phyloP scores from a whole-genome alignment of 2,113 vertebrate genomes.

The Poeciliopsis prolifica region DNA sequence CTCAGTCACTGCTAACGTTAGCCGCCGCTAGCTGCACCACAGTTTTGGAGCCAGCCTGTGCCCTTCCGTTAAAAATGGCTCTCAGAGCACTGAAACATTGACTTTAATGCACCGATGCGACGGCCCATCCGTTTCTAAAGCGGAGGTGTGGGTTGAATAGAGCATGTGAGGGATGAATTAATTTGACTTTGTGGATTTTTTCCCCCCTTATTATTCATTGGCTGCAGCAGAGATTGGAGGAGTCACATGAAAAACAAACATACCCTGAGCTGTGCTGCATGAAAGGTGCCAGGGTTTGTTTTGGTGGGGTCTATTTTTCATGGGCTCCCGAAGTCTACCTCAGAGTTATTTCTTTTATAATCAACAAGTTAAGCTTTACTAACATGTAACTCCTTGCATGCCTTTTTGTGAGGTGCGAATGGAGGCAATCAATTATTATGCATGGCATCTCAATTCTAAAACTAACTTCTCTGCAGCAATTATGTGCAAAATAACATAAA shows the following conservation, averaged over 20 bases:
- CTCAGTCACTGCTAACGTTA: constrained; percentile 40
- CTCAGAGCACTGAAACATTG: constrained; percentile 36
- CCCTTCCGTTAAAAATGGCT: constrained; percentile 38
- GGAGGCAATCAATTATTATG: constrained; percentile 20
- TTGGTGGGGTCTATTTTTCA: constrained; percentile 12
- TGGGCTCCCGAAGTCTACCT: background rate
- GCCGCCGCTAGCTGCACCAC: constrained; percentile 40
- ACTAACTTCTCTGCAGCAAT: background rate
- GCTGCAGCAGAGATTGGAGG: constrained; percentile 26
- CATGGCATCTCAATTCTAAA: constrained; percentile 11
- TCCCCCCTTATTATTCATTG: constrained; percentile 3
- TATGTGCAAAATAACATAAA: constrained; percentile 32
- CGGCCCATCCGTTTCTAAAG: constrained; percentile 3
- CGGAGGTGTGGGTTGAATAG: background rate
- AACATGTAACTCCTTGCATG: constrained; percentile 47
- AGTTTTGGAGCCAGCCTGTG: constrained; percentile 41
- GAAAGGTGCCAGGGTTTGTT: background rate
- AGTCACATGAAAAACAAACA: constrained; percentile 30
- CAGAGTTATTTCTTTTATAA: background rate
- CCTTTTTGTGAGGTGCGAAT: constrained; percentile 8
- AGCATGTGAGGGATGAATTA: constrained; percentile 1
- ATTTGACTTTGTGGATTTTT: background rate
- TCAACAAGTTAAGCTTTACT: constrained; percentile 25
- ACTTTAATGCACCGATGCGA: constrained; percentile 22
- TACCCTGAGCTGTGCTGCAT: constrained; percentile 29